phyloP scores from a whole-genome alignment of 2,113 vertebrate species.

The Mungos mungo region DNA sequence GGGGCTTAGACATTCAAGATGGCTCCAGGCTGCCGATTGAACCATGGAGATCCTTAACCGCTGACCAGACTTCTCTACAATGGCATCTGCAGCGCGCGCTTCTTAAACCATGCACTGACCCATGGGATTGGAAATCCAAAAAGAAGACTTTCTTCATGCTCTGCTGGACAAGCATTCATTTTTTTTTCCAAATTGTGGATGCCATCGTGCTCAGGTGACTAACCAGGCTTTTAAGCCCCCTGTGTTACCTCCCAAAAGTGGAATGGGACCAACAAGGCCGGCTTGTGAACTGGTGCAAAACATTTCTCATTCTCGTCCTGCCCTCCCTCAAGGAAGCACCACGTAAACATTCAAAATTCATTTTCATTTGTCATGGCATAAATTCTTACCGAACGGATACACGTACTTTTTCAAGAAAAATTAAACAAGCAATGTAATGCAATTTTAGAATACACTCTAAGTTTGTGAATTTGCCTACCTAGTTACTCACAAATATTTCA shows the following conservation, averaged over 20 bases:
- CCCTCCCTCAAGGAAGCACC: background rate
- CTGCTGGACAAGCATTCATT: background rate
- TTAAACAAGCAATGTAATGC: background rate
- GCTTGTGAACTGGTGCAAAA: background rate
- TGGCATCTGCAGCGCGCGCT: background rate
- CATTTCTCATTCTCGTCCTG: background rate
- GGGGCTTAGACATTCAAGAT: background rate
- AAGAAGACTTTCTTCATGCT: background rate
- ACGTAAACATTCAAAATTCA: background rate
- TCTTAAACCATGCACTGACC: constrained; percentile 15
- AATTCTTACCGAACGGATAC: background rate
- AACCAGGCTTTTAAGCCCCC: background rate
- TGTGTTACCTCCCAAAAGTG: background rate
- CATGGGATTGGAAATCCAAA: background rate
- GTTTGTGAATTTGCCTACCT: background rate
- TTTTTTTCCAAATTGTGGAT: background rate
- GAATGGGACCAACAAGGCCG: background rate
- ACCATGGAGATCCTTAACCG: background rate
- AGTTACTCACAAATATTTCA: constrained; percentile 13
- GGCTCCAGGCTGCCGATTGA: background rate
- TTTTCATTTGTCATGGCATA: constrained; percentile 24
- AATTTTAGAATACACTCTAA: background rate
- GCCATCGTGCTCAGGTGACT: background rate
- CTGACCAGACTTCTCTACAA: background rate
- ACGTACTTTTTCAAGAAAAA: background rate